Evolutionary conservation across 2,797 vertebrate species (phyloP).

Genomic region (Parambassis ranga): DNA sequence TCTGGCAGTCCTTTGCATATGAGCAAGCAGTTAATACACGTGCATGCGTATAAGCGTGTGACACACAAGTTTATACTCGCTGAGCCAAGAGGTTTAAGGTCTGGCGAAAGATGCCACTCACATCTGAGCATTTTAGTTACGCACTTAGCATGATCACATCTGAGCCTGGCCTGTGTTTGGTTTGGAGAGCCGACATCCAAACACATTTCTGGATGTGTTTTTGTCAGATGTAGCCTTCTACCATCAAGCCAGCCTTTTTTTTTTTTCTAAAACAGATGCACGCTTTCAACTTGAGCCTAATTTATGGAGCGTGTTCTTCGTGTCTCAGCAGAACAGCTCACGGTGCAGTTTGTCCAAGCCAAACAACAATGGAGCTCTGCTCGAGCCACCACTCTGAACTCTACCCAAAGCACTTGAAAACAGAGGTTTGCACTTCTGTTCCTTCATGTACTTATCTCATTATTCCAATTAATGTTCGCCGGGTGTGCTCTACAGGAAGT

Average conservation of each 20-base stretch:
- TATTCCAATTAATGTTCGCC: conserved; percentile 55
- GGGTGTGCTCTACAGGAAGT: conserved; percentile 29
- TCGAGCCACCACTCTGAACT: conserved; percentile 16
- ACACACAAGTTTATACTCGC: conserved; percentile 63
- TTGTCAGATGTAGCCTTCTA: conserved; percentile 57
- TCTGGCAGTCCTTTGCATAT: conserved; percentile 28
- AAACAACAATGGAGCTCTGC: conserved; percentile 41
- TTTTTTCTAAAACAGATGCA: conserved; percentile 45
- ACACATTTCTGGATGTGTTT: conserved; percentile 71
- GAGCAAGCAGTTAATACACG: conserved; percentile 23
- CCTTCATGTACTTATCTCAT: conserved; percentile 45
- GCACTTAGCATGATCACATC: conserved; percentile 60
- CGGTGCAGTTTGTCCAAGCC: conserved; percentile 47
- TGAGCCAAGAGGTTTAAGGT: conserved; percentile 53
- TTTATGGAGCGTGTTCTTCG: conserved; percentile 60
- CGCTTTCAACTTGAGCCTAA: conserved; percentile 57
- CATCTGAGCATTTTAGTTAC: conserved; percentile 67
- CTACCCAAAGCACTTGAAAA: conserved; percentile 21
- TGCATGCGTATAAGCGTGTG: conserved; percentile 44
- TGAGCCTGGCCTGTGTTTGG: conserved; percentile 67
- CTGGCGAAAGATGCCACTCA: conserved; percentile 56
- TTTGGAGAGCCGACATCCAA: conserved; percentile 67
- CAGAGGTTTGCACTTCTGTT: conserved; percentile 38
- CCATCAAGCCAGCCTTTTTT: conserved; percentile 24
- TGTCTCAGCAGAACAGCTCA: conserved; percentile 39